A percentile compares a stretch with the other conserved stretches of the same genome.
phyloP scores from a whole-genome alignment of 2,888 invertebrate species.

The Pyrochroa serraticornis region DNA sequence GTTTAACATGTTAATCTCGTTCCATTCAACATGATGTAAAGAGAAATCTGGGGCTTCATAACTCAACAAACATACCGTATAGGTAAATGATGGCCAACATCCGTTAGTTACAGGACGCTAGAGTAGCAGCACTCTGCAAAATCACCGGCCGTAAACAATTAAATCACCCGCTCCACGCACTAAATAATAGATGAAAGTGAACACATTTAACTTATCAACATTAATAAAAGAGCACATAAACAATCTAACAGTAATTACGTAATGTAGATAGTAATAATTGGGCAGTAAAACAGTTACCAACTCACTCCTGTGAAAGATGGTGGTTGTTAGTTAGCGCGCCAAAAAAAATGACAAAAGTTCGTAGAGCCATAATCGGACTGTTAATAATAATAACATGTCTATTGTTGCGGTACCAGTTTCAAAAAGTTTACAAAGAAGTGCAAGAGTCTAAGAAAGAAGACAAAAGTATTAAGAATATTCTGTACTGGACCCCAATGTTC shows the following conservation, averaged over 20 bases:
- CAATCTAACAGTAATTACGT: conserved; percentile 12
- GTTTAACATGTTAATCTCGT: no score
- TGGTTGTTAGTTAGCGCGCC: neutral
- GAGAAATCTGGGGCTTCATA: no score
- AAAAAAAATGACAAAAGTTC: no score
- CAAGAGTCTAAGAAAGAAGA: no score
- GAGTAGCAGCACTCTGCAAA: neutral
- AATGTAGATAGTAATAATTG: conserved; percentile 11
- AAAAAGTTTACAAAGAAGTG: neutral
- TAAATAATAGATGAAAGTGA: conserved; percentile 10
- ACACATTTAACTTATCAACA: conserved; percentile 1
- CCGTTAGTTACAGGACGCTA: conserved; percentile 4
- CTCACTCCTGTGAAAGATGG: neutral
- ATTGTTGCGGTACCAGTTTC: neutral
- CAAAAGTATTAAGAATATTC: conserved; percentile 28
- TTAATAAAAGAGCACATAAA: neutral
- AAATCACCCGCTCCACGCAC: conserved; percentile 4
- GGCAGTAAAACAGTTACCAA: conserved; percentile 11
- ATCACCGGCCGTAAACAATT: conserved; percentile 1
- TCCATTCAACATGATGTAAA: no score
- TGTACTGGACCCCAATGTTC: conserved; percentile 44
- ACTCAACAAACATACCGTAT: no score
- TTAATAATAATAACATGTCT: neutral
- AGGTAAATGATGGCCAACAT: neutral
- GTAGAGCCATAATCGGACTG: no score